These are phyloP conservation scores for Leucoma salicis DNA, from an alignment of 2,888 invertebrate genomes.

Conservation along the genomic window DNA sequence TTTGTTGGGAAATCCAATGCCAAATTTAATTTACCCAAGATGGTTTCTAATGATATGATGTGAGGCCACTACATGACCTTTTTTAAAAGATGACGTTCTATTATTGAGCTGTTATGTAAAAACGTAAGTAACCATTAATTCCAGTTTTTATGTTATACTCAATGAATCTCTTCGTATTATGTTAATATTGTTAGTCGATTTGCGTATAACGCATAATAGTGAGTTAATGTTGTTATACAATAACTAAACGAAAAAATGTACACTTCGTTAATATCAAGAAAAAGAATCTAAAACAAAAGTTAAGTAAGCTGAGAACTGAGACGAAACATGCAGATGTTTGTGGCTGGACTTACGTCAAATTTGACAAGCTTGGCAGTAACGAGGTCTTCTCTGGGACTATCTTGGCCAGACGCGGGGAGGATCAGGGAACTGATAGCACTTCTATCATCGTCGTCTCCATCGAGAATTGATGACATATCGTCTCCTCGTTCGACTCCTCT, in stretches of 20 bases:
- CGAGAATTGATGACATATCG: slow-evolving; percentile 85
- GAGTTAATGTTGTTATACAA: slow-evolving; percentile 59
- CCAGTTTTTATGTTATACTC: slow-evolving; percentile 21
- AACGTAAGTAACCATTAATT: slow-evolving; percentile 11
- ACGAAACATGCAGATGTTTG: slow-evolving; percentile 19
- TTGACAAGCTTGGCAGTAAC: slow-evolving; percentile 77
- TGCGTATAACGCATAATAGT: slow-evolving; percentile 53
- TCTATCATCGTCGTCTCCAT: slow-evolving; percentile 88
- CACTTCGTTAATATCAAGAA: slow-evolving; percentile 40
- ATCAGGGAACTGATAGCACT: slow-evolving; percentile 83
- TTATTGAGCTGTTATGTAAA: neutral
- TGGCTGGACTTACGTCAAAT: slow-evolving; percentile 78
- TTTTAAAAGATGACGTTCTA: slow-evolving; percentile 21
- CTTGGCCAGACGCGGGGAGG: slow-evolving; percentile 65
- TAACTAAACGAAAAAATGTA: slow-evolving; percentile 32
- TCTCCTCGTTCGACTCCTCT: slow-evolving; percentile 84
- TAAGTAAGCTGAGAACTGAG: slow-evolving; percentile 33
- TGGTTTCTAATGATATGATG: slow-evolving; percentile 19
- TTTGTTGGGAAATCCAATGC: slow-evolving; percentile 40
- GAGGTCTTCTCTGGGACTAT: slow-evolving; percentile 68
- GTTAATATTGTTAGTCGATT: slow-evolving; percentile 63
- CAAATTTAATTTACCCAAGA: slow-evolving; percentile 45
- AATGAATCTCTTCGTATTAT: slow-evolving; percentile 44
- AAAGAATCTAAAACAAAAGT: slow-evolving; percentile 42
- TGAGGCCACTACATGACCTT: slow-evolving; percentile 17